Evolutionary conservation across 1,140 invertebrate species (phyloP).

Genomic region (Drosophila watanabei): DNA sequence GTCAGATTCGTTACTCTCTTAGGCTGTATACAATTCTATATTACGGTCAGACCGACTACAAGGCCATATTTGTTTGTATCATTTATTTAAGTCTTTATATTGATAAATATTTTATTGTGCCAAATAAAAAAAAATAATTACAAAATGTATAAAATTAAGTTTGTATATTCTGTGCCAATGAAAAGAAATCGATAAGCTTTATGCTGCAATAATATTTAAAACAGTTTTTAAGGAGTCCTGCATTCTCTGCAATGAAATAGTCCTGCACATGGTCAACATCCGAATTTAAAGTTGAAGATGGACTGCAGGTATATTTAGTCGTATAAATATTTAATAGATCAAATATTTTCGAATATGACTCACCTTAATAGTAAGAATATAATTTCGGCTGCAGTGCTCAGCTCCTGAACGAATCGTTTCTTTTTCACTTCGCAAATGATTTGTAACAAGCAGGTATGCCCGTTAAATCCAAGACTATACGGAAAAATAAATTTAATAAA

Average conservation of each 20-base stretch:
- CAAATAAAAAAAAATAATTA: no score
- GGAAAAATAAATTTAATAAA: no score
- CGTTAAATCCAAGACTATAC: conserved; percentile 9
- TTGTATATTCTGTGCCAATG: background rate
- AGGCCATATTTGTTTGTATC: no score
- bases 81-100: no score
- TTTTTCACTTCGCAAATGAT: conserved; percentile 11
- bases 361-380: conserved; percentile 14
- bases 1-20: no score
- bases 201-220: conserved; percentile 13
- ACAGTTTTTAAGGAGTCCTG: background rate
- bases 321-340: no score
- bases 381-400: conserved; percentile 9
- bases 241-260: conserved; percentile 12
- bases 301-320: background rate
- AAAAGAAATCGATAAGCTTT: conserved; percentile 10
- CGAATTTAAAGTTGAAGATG: conserved; percentile 22
- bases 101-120: no score
- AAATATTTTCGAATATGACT: background rate
- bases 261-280: background rate
- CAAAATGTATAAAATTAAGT: no score
- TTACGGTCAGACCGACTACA: no score
- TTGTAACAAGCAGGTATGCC: conserved; percentile 14
- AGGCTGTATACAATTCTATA: no score
- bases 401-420: conserved; percentile 4